Base-by-base conservation (phyloP, 2,888 invertebrate species). In the Ormyrus pomaceus region DNA sequence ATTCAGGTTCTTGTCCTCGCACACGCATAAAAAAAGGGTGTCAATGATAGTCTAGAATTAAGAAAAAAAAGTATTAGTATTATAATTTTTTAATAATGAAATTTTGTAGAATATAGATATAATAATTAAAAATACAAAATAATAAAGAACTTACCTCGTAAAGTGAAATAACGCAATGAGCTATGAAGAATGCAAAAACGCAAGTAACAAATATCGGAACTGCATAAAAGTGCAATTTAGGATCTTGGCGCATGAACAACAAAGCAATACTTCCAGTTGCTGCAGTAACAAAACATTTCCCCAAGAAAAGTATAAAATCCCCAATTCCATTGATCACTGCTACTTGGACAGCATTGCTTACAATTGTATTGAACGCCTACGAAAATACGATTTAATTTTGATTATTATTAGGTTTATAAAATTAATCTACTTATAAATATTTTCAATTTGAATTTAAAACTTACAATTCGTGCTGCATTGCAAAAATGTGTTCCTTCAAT, bases 241-340 rank as follows among this genome's bases (percentile, higher is more conserved):
- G 89, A 89, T 95, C 94, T 82, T 94, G 93, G 87, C 95, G 94
- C 86, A 97, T 93, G 83, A 96, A 91, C 71, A 97, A 91, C 70
- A 98, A 91, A 45, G 96, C 96, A 69, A 96, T 92, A 73, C 94
- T 93, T 50, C 96, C 97, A 0, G 96, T 96, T 6, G 96, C 92
- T 0, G 96, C 95, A 6, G 97, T 97, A 77, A 98, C 96, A 81
- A 94, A 93, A 86, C 95, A 92, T 92, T 96, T 96, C 75, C 97
- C 97, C 83, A 99, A 92, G 89, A 99, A 97, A 66, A 99, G 92
- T 82, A 98, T 95, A 89, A 98, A 98, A 91, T 97, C 97, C 6
- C 98, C 98, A 64, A 98, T 94, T 84, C 96, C 95, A 91, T 98
- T 98, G 77, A 99, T 96, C 0, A 97, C 96, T 0, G 97, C 96